Evolutionary conservation across 1,140 invertebrate species (phyloP), one percentile per base, ranked within the genome.

Genomic region (Cotesia typhae): DNA sequence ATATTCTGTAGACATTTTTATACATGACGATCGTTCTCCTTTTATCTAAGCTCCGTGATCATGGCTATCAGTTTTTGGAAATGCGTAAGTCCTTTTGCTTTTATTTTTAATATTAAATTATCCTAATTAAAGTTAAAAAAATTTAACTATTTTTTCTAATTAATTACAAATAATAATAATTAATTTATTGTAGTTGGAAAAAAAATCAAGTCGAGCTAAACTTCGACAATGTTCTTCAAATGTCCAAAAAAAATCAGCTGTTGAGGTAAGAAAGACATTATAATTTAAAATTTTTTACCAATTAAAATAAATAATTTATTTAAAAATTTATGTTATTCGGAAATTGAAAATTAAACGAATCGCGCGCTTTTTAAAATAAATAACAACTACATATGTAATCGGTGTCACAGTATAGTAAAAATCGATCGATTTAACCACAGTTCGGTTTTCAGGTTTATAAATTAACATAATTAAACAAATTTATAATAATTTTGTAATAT

Each of bases 21-120:
- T n/a, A n/a, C n/a, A n/a, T n/a, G n/a, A n/a, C n/a, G n/a, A n/a
- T n/a, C n/a, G n/a, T n/a, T n/a, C n/a, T n/a, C n/a, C n/a, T n/a
- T n/a, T n/a, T n/a, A n/a, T n/a, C n/a, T n/a, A n/a, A n/a, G n/a
- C n/a, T n/a, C n/a, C n/a, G n/a, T n/a, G n/a, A 69, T 59, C 51
- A 75, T 75, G 74, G 74, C 74, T 53, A 67, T 72, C 14, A 70
- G 68, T 51, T 72, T 75, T 28, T 75, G 74, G 74, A 75, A 72
- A 67, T 75, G 67, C 41, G 74, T 75, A 41, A 75, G 74, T 52
- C 28, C 28, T 28, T 28, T 28, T 28, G 28, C 2, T 28, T 28
- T 71, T 3, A 36, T 41, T 70, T 47, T 7, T 28, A 55, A 57
- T 57, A 53, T 41, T 14, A 66, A n/a, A 17, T 7, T 67, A 51